phyloP scores from a whole-genome alignment of 2,888 invertebrate genomes.

The Callyntrura sp. region DNA sequence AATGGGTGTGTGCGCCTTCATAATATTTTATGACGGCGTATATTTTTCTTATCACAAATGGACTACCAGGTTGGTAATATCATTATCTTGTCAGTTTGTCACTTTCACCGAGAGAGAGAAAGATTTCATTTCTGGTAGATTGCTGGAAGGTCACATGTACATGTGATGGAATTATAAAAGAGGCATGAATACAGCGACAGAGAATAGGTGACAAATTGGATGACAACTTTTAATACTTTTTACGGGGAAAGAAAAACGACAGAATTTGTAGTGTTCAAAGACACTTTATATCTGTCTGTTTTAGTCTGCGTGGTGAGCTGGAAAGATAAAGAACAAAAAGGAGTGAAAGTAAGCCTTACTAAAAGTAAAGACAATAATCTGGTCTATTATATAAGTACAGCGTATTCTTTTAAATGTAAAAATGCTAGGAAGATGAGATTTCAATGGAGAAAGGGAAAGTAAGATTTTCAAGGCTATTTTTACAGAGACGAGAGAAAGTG shows the following conservation, averaged over 20 bases:
- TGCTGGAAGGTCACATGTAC: constrained; percentile 6
- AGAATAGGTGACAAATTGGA: constrained; percentile 54
- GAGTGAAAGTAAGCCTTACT: too few species aligned
- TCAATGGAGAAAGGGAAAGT: too few species aligned
- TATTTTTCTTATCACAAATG: constrained; percentile 22
- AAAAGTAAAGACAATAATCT: background rate
- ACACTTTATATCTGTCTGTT: constrained; percentile 31
- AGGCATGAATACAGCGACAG: background rate
- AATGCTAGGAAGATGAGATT: too few species aligned
- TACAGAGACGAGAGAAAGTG: background rate
- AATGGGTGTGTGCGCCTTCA: background rate
- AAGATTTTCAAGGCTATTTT: background rate
- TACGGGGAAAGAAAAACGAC: constrained; percentile 13
- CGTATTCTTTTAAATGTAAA: too few species aligned
- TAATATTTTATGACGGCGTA: background rate
- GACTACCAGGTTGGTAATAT: background rate
- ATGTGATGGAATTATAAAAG: background rate
- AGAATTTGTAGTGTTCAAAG: background rate
- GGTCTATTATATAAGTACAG: background rate
- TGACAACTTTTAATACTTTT: constrained; percentile 40
- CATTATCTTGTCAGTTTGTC: constrained; percentile 61
- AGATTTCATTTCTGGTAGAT: too few species aligned
- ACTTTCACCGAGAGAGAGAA: constrained; percentile 30
- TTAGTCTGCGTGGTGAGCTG: background rate
- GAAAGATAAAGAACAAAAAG: background rate